A percentile compares a stretch with the other conserved stretches of the same genome.
phyloP scores from a whole-genome alignment of 1,140 invertebrate genomes.

The Formica selysi region DNA sequence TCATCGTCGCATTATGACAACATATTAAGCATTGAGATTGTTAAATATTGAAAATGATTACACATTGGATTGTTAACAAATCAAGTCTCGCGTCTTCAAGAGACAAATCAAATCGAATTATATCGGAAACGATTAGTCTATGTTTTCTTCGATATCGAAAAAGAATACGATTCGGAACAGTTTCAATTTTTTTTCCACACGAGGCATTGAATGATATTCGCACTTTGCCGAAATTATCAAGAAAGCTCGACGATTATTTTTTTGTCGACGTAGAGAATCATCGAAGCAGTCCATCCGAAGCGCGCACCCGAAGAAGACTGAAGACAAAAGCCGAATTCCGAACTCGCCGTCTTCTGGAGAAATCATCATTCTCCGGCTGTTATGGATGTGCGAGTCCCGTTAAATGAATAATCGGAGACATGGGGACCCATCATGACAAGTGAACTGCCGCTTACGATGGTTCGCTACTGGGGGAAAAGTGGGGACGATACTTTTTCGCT shows the following conservation, averaged over 20 bases:
- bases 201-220: not conserved
- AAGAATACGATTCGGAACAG: not conserved
- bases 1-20: not conserved
- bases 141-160: not conserved
- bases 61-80: not conserved
- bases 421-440: slow-evolving; percentile 46
- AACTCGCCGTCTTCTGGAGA: slow-evolving; percentile 47
- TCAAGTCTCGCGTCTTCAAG: not conserved
- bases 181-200: not conserved
- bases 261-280: not conserved
- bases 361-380: slow-evolving; percentile 58
- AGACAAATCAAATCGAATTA: not conserved
- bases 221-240: not conserved
- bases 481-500: not conserved
- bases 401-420: slow-evolving; percentile 75
- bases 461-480: not conserved
- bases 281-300: slow-evolving; percentile 36
- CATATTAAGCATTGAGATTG: not conserved
- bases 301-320: slow-evolving; percentile 60
- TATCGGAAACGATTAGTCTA: not conserved
- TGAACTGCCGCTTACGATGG: slow-evolving; percentile 46
- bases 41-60: not conserved
- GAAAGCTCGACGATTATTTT: not conserved
- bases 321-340: slow-evolving; percentile 42
- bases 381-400: slow-evolving; percentile 64